A percentile compares a stretch with the other conserved stretches of the same genome.
Conservation (phyloP, 2,113 vertebrate species). For the Stictonetta naevosa region DNA sequence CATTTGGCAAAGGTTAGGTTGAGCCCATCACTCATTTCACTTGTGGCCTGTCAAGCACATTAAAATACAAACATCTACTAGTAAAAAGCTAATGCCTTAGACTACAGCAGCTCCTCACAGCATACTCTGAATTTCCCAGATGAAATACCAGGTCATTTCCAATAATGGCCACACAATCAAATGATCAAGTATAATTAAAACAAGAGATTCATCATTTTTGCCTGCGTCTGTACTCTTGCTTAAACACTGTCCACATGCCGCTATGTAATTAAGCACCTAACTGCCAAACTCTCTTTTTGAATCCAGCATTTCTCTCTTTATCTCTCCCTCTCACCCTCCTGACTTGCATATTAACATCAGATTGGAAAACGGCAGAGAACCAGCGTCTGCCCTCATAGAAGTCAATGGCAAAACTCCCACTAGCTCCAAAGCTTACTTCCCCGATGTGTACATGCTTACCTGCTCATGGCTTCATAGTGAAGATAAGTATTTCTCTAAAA, state of each 20-base stretch:
- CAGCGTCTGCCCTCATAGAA: not conserved
- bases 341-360: constrained; percentile 75
- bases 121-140: constrained; percentile 30
- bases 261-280: constrained; percentile 67
- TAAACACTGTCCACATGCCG: constrained; percentile 34
- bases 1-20: constrained; percentile 62
- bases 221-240: constrained; percentile 52
- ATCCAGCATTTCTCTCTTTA: constrained; percentile 38
- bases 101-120: not conserved
- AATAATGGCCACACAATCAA: constrained; percentile 54
- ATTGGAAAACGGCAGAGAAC: constrained; percentile 9
- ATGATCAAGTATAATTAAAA: constrained; percentile 29
- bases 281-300: constrained; percentile 65
- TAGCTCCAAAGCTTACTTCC: not conserved
- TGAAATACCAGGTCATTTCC: constrained; percentile 59
- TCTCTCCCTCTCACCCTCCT: constrained; percentile 30
- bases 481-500: constrained; percentile 29
- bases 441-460: not conserved
- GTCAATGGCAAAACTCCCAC: not conserved
- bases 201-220: constrained; percentile 57
- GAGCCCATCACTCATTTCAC: constrained; percentile 60
- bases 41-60: constrained; percentile 42
- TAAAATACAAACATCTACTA: constrained; percentile 37
- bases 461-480: not conserved
- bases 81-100: constrained; percentile 19